A percentile compares a stretch with the other conserved stretches of the same genome.
Evolutionary conservation across 2,113 vertebrate species (phyloP).

Genomic region (Trichechus manatus): DNA sequence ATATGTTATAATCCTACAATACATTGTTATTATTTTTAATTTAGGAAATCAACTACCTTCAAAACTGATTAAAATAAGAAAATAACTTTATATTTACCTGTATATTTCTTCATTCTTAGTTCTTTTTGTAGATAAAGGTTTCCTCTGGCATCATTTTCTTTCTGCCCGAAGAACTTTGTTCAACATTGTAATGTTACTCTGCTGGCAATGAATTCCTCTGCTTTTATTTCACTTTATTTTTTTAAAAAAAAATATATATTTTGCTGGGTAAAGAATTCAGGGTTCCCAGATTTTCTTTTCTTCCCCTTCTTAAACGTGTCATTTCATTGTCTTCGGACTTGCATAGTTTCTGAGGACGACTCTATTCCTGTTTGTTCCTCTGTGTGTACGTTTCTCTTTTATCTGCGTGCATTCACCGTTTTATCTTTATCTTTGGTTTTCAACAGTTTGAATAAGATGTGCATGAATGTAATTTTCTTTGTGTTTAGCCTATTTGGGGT

Average conservation of each 20-base stretch:
- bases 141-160: neutral
- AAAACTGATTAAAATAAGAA: neutral
- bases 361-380: neutral
- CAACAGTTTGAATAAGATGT: too few species aligned
- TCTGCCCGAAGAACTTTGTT: neutral
- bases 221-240: neutral
- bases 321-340: too few species aligned
- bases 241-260: neutral
- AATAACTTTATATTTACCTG: neutral
- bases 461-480: too few species aligned
- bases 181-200: neutral
- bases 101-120: neutral
- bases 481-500: neutral
- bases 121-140: neutral
- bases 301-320: accelerated
- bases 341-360: too few species aligned
- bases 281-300: neutral
- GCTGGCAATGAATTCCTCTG: neutral
- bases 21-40: neutral
- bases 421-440: neutral
- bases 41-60: neutral
- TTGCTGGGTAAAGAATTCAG: neutral
- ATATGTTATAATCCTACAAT: neutral
- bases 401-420: accelerated
- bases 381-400: neutral